phyloP scores from a whole-genome alignment of 2,888 invertebrate genomes.

The Reticulitermes lucifugus region DNA sequence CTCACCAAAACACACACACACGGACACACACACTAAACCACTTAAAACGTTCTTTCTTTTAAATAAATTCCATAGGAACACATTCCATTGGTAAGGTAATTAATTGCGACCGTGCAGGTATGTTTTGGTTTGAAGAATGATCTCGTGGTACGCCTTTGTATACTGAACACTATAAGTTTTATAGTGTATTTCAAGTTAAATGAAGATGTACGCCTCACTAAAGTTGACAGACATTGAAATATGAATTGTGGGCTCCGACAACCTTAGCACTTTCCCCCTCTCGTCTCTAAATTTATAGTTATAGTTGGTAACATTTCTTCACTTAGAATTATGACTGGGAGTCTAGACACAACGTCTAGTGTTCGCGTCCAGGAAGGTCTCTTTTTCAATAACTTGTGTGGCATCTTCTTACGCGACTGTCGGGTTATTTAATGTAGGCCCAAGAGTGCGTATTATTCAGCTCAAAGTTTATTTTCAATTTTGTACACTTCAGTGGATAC shows the following conservation, averaged over 20 bases:
- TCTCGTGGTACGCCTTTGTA: neutral
- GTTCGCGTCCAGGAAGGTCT: neutral
- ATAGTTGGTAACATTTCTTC: neutral
- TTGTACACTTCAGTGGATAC: no score
- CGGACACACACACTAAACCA: no score
- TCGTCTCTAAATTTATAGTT: neutral
- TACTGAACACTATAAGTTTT: neutral
- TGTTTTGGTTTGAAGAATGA: neutral
- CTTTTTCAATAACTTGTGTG: no score
- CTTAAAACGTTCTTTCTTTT: no score
- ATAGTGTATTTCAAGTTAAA: neutral
- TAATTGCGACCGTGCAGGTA: no score
- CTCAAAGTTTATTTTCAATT: no score
- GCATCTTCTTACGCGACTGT: no score
- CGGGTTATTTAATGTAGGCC: no score
- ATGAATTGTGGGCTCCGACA: neutral
- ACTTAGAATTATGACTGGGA: neutral
- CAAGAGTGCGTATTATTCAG: no score
- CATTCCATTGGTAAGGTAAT: no score
- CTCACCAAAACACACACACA: no score
- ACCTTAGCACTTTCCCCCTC: neutral
- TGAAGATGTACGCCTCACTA: neutral
- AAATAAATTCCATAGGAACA: no score
- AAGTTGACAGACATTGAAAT: conserved; percentile 22
- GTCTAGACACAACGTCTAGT: neutral